phyloP scores from a whole-genome alignment of 2,113 vertebrate genomes.

The Lycaon pictus region DNA sequence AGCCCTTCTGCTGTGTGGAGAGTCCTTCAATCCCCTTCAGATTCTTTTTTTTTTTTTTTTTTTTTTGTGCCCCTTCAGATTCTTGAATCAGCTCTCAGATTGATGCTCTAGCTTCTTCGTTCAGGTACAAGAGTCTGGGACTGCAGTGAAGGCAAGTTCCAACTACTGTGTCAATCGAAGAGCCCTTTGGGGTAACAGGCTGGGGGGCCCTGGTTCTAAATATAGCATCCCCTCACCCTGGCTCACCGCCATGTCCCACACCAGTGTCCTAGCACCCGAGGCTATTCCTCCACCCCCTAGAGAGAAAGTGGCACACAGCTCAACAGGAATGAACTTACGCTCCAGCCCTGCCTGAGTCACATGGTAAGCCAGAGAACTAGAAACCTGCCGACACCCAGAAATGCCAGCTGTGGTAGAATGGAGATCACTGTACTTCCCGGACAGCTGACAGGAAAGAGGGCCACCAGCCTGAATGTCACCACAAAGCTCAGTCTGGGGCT shows the following conservation, averaged over 20 bases:
- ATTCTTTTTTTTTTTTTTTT: not conserved
- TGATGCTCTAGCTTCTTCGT: not conserved
- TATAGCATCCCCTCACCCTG: not conserved
- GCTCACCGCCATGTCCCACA: not conserved
- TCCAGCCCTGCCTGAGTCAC: rapidly evolving
- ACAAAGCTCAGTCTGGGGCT: not conserved
- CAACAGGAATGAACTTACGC: rapidly evolving
- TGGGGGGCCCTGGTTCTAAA: not conserved
- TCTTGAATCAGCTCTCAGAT: not conserved
- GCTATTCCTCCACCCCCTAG: no score
- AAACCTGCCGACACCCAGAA: not conserved
- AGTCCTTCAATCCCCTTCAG: not conserved
- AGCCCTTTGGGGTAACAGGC: not conserved
- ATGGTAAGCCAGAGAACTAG: not conserved
- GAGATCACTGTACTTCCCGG: not conserved
- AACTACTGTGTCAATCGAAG: rapidly evolving
- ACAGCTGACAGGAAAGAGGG: not conserved
- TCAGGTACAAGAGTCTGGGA: not conserved
- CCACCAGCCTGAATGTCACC: not conserved
- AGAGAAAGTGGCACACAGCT: no score
- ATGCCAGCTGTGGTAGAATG: rapidly evolving
- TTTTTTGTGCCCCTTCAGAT: not conserved
- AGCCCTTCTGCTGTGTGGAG: not conserved
- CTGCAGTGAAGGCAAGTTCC: not conserved
- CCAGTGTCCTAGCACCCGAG: not conserved